These are phyloP conservation scores for Lophius americanus DNA, from an alignment of 2,797 vertebrate species.

Conservation along the genomic window DNA sequence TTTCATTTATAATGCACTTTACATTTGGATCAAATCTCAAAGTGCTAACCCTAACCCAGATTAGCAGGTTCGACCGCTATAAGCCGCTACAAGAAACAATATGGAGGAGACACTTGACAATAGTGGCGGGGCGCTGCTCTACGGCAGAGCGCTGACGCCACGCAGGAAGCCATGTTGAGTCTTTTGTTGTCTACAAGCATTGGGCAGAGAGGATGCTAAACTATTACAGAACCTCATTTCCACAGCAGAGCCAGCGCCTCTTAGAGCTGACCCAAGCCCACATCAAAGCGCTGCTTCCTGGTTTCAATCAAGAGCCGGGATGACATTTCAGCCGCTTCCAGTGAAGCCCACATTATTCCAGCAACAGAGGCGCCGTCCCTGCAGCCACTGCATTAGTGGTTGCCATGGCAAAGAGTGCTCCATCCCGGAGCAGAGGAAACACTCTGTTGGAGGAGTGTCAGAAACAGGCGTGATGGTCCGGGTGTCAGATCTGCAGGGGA, in stretches of 20 bases:
- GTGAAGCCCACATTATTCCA: constrained; percentile 60
- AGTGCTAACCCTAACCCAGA: constrained; percentile 5
- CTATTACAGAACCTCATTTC: constrained; percentile 58
- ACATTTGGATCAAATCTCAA: too few species aligned
- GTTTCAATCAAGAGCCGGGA: constrained; percentile 58
- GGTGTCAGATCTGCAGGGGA: too few species aligned
- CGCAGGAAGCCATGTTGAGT: constrained; percentile 46
- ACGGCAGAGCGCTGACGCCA: constrained; percentile 51
- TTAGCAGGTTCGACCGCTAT: constrained; percentile 69
- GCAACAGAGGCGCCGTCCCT: constrained; percentile 46
- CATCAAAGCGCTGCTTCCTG: constrained; percentile 59
- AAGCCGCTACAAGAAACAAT: constrained; percentile 78
- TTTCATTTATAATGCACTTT: too few species aligned
- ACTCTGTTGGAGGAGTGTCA: constrained; percentile 46
- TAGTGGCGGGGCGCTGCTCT: constrained; percentile 33
- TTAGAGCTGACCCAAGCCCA: constrained; percentile 57
- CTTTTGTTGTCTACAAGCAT: constrained; percentile 48
- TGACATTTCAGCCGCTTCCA: constrained; percentile 72
- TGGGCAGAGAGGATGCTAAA: constrained; percentile 47
- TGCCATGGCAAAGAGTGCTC: constrained; percentile 77
- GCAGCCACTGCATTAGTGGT: constrained; percentile 76
- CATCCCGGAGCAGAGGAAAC: constrained; percentile 61
- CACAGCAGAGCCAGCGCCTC: constrained; percentile 51
- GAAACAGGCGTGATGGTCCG: constrained; percentile 20
- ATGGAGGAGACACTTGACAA: constrained; percentile 56